phyloP scores from a whole-genome alignment of 2,797 vertebrate genomes.

The Bradypodion pumilum region DNA sequence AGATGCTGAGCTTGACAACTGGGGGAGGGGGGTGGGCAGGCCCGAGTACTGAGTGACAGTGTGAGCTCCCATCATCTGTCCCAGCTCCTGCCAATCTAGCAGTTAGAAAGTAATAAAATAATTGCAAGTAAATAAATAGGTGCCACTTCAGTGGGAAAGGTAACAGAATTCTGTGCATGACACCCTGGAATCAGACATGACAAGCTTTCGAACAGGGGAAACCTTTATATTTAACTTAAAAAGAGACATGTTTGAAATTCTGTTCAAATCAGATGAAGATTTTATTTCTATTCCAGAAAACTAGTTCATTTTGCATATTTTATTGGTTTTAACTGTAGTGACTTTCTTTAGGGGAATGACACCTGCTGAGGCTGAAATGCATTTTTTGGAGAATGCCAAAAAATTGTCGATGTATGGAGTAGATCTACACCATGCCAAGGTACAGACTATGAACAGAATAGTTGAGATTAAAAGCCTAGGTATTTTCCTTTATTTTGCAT shows the following conservation, averaged over 20 bases:
- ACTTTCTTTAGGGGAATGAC: constrained; percentile 89
- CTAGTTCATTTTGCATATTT: not conserved
- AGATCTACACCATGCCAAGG: constrained; percentile 98
- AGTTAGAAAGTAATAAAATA: too few relatives aligned
- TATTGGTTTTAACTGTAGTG: constrained; percentile 13
- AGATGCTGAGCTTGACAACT: too few relatives aligned
- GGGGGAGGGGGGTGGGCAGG: too few relatives aligned
- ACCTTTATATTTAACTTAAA: not conserved
- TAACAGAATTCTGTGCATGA: too few relatives aligned
- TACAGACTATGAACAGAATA: constrained; percentile 58
- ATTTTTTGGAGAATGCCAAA: constrained; percentile 98
- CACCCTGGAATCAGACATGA: too few relatives aligned
- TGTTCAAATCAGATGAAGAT: not conserved
- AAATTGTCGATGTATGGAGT: constrained; percentile 99
- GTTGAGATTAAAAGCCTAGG: not conserved
- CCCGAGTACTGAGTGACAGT: too few relatives aligned
- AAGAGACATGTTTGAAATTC: not conserved
- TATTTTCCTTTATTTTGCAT: accelerated
- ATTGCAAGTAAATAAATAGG: too few relatives aligned
- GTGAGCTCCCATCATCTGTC: too few relatives aligned
- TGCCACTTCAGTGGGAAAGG: too few relatives aligned
- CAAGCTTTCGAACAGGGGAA: too few relatives aligned
- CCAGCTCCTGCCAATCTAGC: too few relatives aligned
- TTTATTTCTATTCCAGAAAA: constrained; percentile 8
- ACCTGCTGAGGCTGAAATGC: constrained; percentile 96